Base-by-base conservation (phyloP, 2,113 vertebrate species). In the Mirza zaza region DNA sequence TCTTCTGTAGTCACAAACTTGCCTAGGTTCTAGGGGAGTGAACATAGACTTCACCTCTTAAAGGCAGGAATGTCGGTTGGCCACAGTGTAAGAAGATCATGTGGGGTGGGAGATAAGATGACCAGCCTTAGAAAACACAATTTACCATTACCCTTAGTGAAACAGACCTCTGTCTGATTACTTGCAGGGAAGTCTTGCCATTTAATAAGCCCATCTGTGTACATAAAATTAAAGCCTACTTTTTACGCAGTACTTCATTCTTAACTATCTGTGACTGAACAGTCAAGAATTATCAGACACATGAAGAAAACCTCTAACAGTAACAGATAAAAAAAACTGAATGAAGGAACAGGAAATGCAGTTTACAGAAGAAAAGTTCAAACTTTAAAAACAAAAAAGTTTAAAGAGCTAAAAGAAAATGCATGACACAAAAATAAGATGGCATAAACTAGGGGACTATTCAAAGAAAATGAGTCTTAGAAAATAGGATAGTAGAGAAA, bases 321-420 rank as follows among this genome's bases (percentile, higher is more conserved):
- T 55, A 39, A 84, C 52, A 83, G 76, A 50, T 91, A 32, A 84
- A 63, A 87, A 52, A 59, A 90, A 65, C 10, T 25, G 32, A 50
- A 25, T n/a, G 32, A 73, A 84, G 55, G 85, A 83, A 91, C 57
- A 73, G 83, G 71, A 88, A 75, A 79, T 34, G 32, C 27, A 73
- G 11, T 68, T 71, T 50, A 36, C 27, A 83, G 83, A 94, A 91
- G 87, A 23, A 77, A 91, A 92, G 77, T 84, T 91, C 21, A 88
- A 36, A 48, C 57, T 89, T 94, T 17, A 80, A 39, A 83, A 79
- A 71, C 55, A 50, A 87, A 61, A 65, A 79, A 13, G 32, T 36
- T 52, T 13, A 23, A 76, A 90, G 80, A 75, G 50, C 27, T 42
- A 23, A 68, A 84, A 86, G 39, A 76, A 45, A 39, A 34, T 52